A percentile compares a stretch with the other conserved stretches of the same genome.
These are phyloP conservation scores for Parapsyche elsis DNA, from an alignment of 1,140 invertebrate species.

Conservation along the genomic window DNA sequence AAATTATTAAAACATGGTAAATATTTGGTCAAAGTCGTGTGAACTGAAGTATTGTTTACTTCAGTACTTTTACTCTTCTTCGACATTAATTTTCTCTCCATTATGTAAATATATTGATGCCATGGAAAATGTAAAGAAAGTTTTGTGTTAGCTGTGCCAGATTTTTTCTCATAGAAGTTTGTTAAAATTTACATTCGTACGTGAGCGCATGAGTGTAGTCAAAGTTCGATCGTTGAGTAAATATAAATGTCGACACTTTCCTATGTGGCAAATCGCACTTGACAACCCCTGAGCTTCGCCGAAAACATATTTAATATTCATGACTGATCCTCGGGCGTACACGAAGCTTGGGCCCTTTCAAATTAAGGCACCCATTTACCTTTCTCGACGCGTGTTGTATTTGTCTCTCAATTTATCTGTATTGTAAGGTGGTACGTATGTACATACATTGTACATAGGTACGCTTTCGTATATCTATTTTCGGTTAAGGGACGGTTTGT, in stretches of 20 bases:
- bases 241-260: background rate
- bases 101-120: too few species aligned
- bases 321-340: constrained; percentile 41
- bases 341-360: constrained; percentile 39
- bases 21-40: too few species aligned
- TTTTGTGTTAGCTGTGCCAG: too few species aligned
- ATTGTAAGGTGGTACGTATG: too few species aligned
- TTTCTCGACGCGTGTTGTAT: constrained; percentile 14
- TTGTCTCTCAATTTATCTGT: constrained; percentile 5
- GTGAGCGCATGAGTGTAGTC: background rate
- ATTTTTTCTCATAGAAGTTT: background rate
- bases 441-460: too few species aligned
- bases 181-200: background rate
- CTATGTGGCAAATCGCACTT: background rate
- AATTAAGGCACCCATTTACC: constrained; percentile 39
- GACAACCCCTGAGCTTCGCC: constrained; percentile 34
- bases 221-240: background rate
- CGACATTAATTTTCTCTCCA: too few species aligned
- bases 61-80: too few species aligned
- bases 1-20: too few species aligned
- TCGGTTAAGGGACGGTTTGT: too few species aligned
- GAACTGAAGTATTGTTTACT: too few species aligned
- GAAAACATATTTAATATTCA: constrained; percentile 47
- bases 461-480: too few species aligned
- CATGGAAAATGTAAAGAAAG: too few species aligned